Base-by-base conservation (phyloP, 1,140 invertebrate genomes). In the Goniozus legneri region DNA sequence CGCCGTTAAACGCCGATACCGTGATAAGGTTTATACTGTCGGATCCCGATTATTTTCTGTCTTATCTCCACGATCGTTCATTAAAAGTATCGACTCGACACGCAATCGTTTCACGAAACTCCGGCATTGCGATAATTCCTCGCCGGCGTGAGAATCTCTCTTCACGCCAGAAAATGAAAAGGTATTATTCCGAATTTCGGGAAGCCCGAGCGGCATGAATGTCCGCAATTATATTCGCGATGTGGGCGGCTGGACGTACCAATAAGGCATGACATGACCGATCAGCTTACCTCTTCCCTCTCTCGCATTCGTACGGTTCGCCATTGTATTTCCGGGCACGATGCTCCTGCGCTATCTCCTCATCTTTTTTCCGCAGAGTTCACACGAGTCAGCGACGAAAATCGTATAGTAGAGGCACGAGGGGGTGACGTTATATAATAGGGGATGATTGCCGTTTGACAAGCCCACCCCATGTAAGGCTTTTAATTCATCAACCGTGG, bases 401-500 rank as follows among this genome's bases (percentile, higher is more conserved):
- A 10, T 20, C n/a, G 40, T 24, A 44, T 12, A 35, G 33, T 19
- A 36, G 24, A 24, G 30, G 33, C 39, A 44, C 33, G 24, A 54
- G 59, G 67, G 69, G 64, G 44, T 45, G 56, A 60, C 54, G 53
- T 67, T 69, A 66, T 53, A 69, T 73, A 75, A 75, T 67, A 53
- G 63, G 58, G 60, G 57, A 64, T 75, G 68, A 73, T 72, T 69
- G 62, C 62, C 68, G 58, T 73, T 69, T 69, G 65, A 73, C 68
- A 50, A 62, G 59, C 52, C 54, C 51, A 44, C 36, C 49, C 48
- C 36, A 32, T 38, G n/a, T n/a, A n/a, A n/a, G n/a, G n/a, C n/a
- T 56, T 65, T 65, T 67, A 64, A 69, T 64, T 58, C 62, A 69
- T 63, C 56, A 52, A 32, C 32, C 31, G 50, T 50, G 60, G 54